These are phyloP conservation scores for Pantala flavescens DNA, from an alignment of 1,140 invertebrate species.

Conservation along the genomic window DNA sequence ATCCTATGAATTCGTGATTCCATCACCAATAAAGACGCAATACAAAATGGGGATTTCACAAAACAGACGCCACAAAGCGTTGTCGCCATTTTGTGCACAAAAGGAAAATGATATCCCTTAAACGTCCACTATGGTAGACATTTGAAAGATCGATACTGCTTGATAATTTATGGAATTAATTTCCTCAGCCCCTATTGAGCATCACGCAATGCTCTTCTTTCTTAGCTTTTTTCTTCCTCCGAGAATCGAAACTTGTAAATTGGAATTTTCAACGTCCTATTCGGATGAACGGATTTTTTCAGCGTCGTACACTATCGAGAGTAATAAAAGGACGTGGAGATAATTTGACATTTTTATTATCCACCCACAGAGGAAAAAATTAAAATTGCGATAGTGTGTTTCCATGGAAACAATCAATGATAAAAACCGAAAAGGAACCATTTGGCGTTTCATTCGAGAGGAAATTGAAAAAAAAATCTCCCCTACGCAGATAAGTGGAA, in stretches of 20 bases:
- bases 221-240: too few relatives aligned
- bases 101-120: background rate
- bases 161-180: constrained; percentile 4
- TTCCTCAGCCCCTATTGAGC: background rate
- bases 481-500: too few relatives aligned
- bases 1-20: too few relatives aligned
- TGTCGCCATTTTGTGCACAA: background rate
- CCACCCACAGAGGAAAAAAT: background rate
- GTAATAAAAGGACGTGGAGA: background rate
- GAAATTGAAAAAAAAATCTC: background rate
- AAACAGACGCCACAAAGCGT: background rate
- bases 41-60: too few relatives aligned
- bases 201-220: background rate
- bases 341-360: constrained; percentile 11
- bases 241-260: too few relatives aligned
- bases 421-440: constrained; percentile 3
- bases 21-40: too few relatives aligned
- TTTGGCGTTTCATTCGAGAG: background rate
- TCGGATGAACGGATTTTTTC: too few relatives aligned
- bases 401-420: background rate
- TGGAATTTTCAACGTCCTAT: too few relatives aligned
- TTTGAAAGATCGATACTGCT: background rate
- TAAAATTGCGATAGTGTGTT: background rate
- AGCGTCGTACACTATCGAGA: background rate
- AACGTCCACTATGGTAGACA: background rate